Base-by-base conservation (phyloP, 2,888 invertebrate species). In the Scaeva pyrastri region DNA sequence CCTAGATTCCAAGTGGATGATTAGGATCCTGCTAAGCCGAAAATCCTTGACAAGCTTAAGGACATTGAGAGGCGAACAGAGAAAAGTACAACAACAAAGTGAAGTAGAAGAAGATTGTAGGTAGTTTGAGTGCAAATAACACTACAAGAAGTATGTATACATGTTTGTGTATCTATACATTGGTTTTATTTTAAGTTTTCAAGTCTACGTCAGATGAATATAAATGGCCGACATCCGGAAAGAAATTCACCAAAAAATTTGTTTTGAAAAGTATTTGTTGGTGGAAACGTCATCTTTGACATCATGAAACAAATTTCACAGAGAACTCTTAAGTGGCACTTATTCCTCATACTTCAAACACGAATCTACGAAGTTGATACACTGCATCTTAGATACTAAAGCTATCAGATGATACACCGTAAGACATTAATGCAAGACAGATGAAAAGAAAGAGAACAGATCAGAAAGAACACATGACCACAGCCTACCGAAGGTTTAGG, bases 171-270 rank as follows among this genome's bases (percentile, higher is more conserved):
- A 52, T 52, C 7, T 7, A 3, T 14, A 52, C 23, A 26, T 56
- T 31, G 5, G 39, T 52, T 31, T 39, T 36, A 58, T 73, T 50
- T 71, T 14, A 48, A 26, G 56, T 64, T 71, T 58, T 41, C 19
- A 76, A 58, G 81, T 55, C 71, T 76, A 82, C 81, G 76, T 66
- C 76, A 76, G 76, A 76, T 71, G 81, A 82, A 82, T 82, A 82
- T 71, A 82, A 82, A 82, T 82, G 70, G 64, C 71, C 41, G 64
- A 55, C 56, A 66, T 64, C 64, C 76, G 55, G 50, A 39, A 0
- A 5, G 16, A 26, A 62, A 14, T 68, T 50, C 66, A 21, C 66
- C 48, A 68, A n/a, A 14, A 10, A 3, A 1, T 14, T 19, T 14
- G 14, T 21, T 60, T 41, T 39, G 10, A 21, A 50, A 50, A 31